Base-by-base conservation (phyloP, 2,113 vertebrate genomes). In the Neofelis nebulosa region DNA sequence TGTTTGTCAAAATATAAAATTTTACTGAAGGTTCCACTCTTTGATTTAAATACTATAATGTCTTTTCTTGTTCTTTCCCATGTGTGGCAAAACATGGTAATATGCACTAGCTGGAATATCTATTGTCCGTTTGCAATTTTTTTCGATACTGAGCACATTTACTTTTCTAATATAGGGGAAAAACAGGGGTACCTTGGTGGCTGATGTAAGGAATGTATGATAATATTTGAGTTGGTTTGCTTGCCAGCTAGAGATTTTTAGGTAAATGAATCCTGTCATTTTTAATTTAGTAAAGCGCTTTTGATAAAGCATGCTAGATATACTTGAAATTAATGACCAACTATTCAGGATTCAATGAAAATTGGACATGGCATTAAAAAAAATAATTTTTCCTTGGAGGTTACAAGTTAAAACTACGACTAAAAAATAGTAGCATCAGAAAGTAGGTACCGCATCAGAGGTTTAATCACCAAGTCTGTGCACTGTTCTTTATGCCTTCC, bases 341-440 rank as follows among this genome's bases (percentile, higher is more conserved):
- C 93, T 96, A 83, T 94, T 95, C 71, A 50, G 45, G 3, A 91
- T 57, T 50, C 33, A 65, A 13, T 13, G 36, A 48, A 81, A 96
- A 78, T 55, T 68, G 63, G 36, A 52, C 36, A 73, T 15, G 91
- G 25, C 73, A 5, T 41, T 45, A 45, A 45, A 45, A 38, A 41
- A 45, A 45, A 81, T 29, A 71, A 96, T 71, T 48, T 55, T 88
- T 69, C 81, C 25, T 69, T 89, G 48, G 31, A 66, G 57, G 96
- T 94, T 92, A 15, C 23, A 97, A 84, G 16, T 95, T 69, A 97
- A 91, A 69, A 94, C 95, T 63, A 82, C 57, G n/a, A 38, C 88
- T 86, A 85, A 92, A 83, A 61, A 4, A 71, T 21, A n/a, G 3
- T 48, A 27, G 12, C 13, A 68, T 76, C 57, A 78, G 15, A 88